These are phyloP conservation scores for Notothenia rossii DNA, from an alignment of 2,113 vertebrate genomes.

Conservation along the genomic window DNA sequence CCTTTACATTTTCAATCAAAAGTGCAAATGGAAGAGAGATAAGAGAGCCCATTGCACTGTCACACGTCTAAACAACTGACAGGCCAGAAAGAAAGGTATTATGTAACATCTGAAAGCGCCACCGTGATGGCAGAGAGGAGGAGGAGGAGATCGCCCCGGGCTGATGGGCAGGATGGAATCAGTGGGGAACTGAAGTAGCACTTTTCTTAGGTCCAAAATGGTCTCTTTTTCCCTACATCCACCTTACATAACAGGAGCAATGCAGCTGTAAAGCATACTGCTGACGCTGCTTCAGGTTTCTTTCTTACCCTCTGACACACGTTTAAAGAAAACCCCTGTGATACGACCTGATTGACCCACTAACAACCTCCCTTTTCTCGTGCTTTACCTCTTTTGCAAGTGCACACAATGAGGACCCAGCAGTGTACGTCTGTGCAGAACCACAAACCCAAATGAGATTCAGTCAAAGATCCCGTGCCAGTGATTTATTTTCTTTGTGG, in stretches of 20 bases:
- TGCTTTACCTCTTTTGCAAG: slow-evolving; percentile 33
- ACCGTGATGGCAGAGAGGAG: slow-evolving; percentile 21
- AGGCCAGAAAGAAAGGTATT: slow-evolving; percentile 46
- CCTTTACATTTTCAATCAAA: slow-evolving; percentile 49
- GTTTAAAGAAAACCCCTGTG: slow-evolving; percentile 21
- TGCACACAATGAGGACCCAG: slow-evolving; percentile 30
- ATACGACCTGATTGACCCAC: slow-evolving; percentile 38
- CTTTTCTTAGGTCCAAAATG: slow-evolving; percentile 24
- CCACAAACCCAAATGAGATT: slow-evolving; percentile 56
- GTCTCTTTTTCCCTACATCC: slow-evolving; percentile 15
- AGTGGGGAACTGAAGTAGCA: slow-evolving; percentile 25
- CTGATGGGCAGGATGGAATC: slow-evolving; percentile 32
- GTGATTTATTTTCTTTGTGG: slow-evolving; percentile 38
- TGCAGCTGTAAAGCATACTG: slow-evolving; percentile 18
- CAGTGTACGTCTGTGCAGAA: slow-evolving; percentile 34
- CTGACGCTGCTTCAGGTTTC: slow-evolving; percentile 16
- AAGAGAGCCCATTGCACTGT: slow-evolving; percentile 6
- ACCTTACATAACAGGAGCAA: slow-evolving; percentile 47
- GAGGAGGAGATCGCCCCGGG: slow-evolving; percentile 28
- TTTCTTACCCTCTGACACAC: slow-evolving; percentile 14
- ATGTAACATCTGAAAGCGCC: slow-evolving; percentile 44
- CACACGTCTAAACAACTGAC: slow-evolving; percentile 36
- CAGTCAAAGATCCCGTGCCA: slow-evolving; percentile 15
- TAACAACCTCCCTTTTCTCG: slow-evolving; percentile 36
- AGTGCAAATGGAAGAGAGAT: slow-evolving; percentile 21